Evolutionary conservation across 2,113 vertebrate genomes (phyloP), one percentile per base, ranked within the genome.

Genomic region (Madoqua kirkii): DNA sequence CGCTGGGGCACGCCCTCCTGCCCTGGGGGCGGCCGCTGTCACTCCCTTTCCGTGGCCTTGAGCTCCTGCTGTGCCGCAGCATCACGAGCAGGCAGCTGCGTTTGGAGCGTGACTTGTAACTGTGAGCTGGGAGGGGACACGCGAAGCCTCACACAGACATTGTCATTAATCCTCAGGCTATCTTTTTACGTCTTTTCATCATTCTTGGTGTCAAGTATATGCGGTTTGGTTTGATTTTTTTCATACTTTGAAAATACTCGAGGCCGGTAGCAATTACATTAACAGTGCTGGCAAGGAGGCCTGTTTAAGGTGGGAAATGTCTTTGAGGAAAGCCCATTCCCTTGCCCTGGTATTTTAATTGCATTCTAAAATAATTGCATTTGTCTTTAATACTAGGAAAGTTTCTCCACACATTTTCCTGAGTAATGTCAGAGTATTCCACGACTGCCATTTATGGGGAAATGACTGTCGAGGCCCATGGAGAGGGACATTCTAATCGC

Each of bases 401-500:
- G 62, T 40, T 81, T 50, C 59, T 52, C 36, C 81, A 23, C 83
- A 31, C 79, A 45, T 89, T 84, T 94, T 83, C 62, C 43, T 71
- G 33, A 78, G 88, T 92, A 33, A 74, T 1, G 5, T 78, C 74
- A 33, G 85, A 36, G 3, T 36, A 14, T 78, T 71, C 71, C 31
- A 23, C 54, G 45, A 60, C 54, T 36, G 31, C 92, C 33, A 36
- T 87, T 90, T 79, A 79, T 5, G 23, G 74, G 67, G 59, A 94
- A 93, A 14, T 57, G 92, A 43, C 43, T 85, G 98, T 98, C 98
- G 96, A 87, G 95, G 96, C 97, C 98, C 89, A 88, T 97, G 98
- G 98, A 98, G 97, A 97, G 98, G 97, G 98, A 97, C 97, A 40
- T 98, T 98, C 98, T 98, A 98, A 98, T 98, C 98, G 97, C 96